Conservation (phyloP, 2,888 invertebrate species). For the Gymnocheta viridis region DNA sequence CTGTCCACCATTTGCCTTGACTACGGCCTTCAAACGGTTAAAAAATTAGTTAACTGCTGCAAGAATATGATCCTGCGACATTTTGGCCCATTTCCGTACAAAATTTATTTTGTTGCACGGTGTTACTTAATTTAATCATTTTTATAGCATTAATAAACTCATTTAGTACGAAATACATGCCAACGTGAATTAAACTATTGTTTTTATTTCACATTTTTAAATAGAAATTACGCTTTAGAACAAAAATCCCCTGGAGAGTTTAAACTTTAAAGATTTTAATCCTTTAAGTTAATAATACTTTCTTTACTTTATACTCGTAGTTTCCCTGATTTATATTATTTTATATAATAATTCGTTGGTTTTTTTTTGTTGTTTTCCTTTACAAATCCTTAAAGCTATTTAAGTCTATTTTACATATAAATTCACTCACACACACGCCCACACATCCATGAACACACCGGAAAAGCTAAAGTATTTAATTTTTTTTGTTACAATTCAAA, state of each 20-base stretch:
- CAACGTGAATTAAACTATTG: too few species aligned
- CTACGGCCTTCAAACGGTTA: too few species aligned
- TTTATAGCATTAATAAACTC: too few species aligned
- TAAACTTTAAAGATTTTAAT: constrained; percentile 47
- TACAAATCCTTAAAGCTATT: constrained; percentile 9
- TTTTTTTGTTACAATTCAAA: constrained; percentile 44
- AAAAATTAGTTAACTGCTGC: too few species aligned
- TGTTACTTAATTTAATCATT: too few species aligned
- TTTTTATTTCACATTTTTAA: not conserved
- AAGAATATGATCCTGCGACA: too few species aligned
- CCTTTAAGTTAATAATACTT: constrained; percentile 29
- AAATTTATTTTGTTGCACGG: too few species aligned
- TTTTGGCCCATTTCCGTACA: too few species aligned
- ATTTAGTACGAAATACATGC: too few species aligned
- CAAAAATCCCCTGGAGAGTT: not conserved
- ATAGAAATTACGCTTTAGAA: not conserved
- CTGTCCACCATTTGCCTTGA: too few species aligned
- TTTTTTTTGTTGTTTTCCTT: not conserved
- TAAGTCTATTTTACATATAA: constrained; percentile 1
- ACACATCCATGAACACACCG: constrained; percentile 6
- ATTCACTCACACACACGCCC: not conserved
- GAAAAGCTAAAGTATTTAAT: constrained; percentile 1
- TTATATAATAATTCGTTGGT: not conserved
- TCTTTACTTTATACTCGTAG: constrained; percentile 4
- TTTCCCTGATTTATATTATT: not conserved